Base-by-base conservation (phyloP, 2,113 vertebrate genomes). In the Corythornis vintsioides region DNA sequence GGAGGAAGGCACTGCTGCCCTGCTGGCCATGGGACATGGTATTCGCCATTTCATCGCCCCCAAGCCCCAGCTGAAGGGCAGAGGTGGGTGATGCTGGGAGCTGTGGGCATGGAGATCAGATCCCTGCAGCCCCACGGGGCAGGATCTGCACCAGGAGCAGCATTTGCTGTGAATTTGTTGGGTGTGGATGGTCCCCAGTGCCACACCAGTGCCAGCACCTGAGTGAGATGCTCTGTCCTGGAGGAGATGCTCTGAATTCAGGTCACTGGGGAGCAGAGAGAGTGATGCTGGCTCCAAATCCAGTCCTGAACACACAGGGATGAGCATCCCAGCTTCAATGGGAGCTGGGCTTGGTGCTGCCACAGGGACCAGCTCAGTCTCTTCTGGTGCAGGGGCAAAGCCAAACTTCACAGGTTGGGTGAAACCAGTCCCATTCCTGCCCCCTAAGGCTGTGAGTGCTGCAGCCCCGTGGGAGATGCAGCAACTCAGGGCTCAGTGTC, bases 351-450 rank as follows among this genome's bases (percentile, higher is more conserved):
- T 8, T 0, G 1, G 31, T 12, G 53, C 45, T 47, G n/a, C 11
- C n/a, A 57, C 3, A 9, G 53, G 67, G 61, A 56, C 48, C 29
- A 18, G 11, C 64, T 65, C 70, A 33, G 31, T 31, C 47, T 29
- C 59, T 12, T 12, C 1, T 48, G 42, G 4, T 9, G 28, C 0
- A 1, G 47, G 31, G 65, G 25, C 0, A 1, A 72, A 40, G 10
- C 80, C 43, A 4, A 0, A 14, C 8, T 18, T 79, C 38, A 29
- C 0, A 0, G 2, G 0, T 2, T 22, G 56, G 50, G 15, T 29
- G 53, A 38, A 48, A 71, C 11, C 0, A 1, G 9, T 24, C 40
- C 53, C 4, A 0, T 15, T 57, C 59, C 70, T 35, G 42, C 47
- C 9, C 19, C 33, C 5, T 0, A 22, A 55, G 33, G 29, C 1